Evolutionary conservation across 2,888 invertebrate genomes (phyloP).

Genomic region (Sesia apiformis): DNA sequence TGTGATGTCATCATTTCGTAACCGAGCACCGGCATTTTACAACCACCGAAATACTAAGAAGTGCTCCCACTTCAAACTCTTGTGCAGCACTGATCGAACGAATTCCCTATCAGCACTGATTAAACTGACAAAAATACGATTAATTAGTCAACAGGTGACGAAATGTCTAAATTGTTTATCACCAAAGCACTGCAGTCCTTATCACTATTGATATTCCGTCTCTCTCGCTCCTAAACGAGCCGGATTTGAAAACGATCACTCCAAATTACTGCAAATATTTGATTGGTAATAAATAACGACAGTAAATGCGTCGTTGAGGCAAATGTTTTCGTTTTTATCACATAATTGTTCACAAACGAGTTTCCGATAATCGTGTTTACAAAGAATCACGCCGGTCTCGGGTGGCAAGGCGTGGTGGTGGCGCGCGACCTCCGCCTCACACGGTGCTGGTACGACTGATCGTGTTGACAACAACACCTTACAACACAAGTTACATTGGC

Average conservation of each 20-base stretch:
- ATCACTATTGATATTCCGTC: neutral
- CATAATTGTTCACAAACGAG: conserved; percentile 26
- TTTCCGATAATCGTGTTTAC: conserved; percentile 38
- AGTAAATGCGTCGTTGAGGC: conserved; percentile 19
- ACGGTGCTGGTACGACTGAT: conserved; percentile 38
- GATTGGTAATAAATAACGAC: conserved; percentile 14
- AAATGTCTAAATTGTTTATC: conserved; percentile 20
- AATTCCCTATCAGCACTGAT: conserved; percentile 23
- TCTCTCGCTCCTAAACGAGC: neutral
- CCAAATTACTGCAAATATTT: neutral
- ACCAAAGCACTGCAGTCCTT: neutral
- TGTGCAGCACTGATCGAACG: conserved; percentile 28
- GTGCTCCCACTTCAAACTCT: conserved; percentile 30
- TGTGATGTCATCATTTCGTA: conserved; percentile 52
- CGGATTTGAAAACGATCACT: neutral
- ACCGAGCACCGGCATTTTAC: conserved; percentile 63
- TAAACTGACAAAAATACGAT: conserved; percentile 19
- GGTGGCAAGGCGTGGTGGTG: conserved; percentile 16
- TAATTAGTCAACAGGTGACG: conserved; percentile 41
- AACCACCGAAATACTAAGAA: conserved; percentile 19
- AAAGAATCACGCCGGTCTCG: conserved; percentile 29
- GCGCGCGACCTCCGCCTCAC: conserved; percentile 38
- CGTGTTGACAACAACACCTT: conserved; percentile 22
- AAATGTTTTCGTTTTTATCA: conserved; percentile 49
- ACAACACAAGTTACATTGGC: conserved; percentile 21